Evolutionary conservation across 64 coral and sea anemone species (phyloP).

Genomic region (Porites lutea): DNA sequence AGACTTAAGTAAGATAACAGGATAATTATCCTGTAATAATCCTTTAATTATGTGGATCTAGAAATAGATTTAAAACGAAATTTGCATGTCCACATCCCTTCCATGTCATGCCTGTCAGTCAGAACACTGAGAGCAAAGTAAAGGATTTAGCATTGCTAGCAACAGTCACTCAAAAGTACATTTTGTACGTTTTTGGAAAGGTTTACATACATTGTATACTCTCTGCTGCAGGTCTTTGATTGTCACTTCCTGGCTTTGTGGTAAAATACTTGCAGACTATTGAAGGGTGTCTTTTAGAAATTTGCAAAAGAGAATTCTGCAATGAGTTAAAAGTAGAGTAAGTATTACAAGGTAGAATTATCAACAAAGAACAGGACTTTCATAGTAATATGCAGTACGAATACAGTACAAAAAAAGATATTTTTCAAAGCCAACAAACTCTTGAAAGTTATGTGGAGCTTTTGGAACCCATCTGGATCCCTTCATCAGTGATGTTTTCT

Average conservation of each 20-base stretch:
- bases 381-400: neutral
- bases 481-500: too few relatives aligned
- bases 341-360: neutral
- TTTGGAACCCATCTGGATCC: too few relatives aligned
- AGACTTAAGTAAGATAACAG: too few relatives aligned
- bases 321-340: neutral
- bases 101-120: too few relatives aligned
- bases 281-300: slow-evolving; percentile 13
- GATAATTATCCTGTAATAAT: too few relatives aligned
- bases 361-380: neutral
- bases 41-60: too few relatives aligned
- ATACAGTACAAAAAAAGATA: too few relatives aligned
- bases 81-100: too few relatives aligned
- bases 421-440: too few relatives aligned
- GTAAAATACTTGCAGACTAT: slow-evolving; percentile 65
- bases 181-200: neutral
- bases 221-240: neutral
- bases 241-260: neutral
- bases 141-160: neutral
- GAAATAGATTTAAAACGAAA: too few relatives aligned
- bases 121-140: too few relatives aligned
- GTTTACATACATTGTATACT: slow-evolving; percentile 28
- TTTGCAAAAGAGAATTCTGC: slow-evolving; percentile 28
- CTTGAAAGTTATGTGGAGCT: too few relatives aligned
- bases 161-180: neutral